A percentile compares a stretch with the other conserved stretches of the same genome.
Evolutionary conservation across 2,113 vertebrate species (phyloP).

Genomic region (Nyctereutes procyonoides): DNA sequence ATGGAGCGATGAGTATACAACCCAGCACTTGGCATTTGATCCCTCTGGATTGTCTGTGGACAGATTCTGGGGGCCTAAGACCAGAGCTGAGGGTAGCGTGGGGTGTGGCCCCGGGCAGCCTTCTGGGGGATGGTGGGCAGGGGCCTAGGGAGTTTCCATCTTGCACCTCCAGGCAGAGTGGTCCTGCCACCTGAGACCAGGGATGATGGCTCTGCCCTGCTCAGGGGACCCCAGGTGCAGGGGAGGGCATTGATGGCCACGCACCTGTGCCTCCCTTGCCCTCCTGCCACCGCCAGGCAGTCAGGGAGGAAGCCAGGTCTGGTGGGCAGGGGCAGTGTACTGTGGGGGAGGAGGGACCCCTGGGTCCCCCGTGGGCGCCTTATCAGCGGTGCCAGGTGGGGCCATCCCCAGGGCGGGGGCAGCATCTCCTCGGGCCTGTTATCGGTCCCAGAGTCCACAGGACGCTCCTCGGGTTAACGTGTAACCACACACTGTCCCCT

Average conservation of each 20-base stretch:
- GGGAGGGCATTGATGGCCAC: neutral
- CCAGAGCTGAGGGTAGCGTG: neutral
- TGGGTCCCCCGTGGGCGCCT: neutral
- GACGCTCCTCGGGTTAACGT: slow-evolving; percentile 58
- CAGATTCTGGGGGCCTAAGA: neutral
- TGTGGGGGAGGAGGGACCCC: neutral
- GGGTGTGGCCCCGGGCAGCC: neutral
- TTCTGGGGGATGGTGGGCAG: neutral
- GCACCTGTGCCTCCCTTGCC: too few species aligned
- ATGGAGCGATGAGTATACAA: neutral
- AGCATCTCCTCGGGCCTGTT: neutral
- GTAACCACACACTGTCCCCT: slow-evolving; percentile 57
- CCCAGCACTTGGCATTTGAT: neutral
- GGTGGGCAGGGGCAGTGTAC: neutral
- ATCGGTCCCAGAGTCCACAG: slow-evolving; percentile 75
- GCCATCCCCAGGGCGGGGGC: neutral
- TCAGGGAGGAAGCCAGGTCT: too few species aligned
- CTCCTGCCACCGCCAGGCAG: neutral
- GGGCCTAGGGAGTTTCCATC: fast-evolving
- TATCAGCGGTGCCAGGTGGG: slow-evolving; percentile 51
- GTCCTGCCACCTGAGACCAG: too few species aligned
- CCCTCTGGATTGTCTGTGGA: neutral
- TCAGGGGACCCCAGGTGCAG: neutral
- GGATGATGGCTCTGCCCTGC: neutral
- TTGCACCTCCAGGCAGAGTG: fast-evolving